These are phyloP conservation scores for Sarcophaga subvicina DNA, from an alignment of 2,888 invertebrate genomes.

Conservation along the genomic window DNA sequence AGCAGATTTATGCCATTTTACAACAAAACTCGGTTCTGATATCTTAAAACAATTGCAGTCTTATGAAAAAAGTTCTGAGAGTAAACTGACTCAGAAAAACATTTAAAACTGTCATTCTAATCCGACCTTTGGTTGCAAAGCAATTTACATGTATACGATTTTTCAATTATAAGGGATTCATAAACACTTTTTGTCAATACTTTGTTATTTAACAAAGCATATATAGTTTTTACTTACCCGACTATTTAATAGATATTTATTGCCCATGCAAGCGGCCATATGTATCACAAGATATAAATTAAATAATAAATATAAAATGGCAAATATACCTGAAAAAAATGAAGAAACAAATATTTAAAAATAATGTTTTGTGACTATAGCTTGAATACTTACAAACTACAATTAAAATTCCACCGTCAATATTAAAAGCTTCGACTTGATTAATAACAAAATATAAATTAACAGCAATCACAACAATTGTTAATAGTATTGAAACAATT, in stretches of 20 bases:
- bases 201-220: too few species aligned
- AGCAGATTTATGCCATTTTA: too few species aligned
- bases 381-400: slow-evolving; percentile 79
- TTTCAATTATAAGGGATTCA: too few species aligned
- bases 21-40: too few species aligned
- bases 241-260: slow-evolving; percentile 82
- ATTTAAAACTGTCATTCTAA: too few species aligned
- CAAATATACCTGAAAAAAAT: slow-evolving; percentile 82
- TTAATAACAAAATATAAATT: slow-evolving; percentile 90
- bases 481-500: slow-evolving; percentile 86
- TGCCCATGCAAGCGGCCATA: slow-evolving; percentile 87
- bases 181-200: too few species aligned
- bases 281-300: slow-evolving; percentile 89
- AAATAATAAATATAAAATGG: slow-evolving; percentile 87
- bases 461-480: slow-evolving; percentile 88
- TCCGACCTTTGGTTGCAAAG: too few species aligned
- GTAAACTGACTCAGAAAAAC: too few species aligned
- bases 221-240: slow-evolving; percentile 79
- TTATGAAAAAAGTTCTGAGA: too few species aligned
- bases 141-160: too few species aligned
- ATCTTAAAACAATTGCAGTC: too few species aligned
- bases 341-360: slow-evolving; percentile 31
- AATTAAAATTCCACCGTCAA: slow-evolving; percentile 81
- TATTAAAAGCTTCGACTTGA: slow-evolving; percentile 83
- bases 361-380: not conserved